Evolutionary conservation across 1,140 invertebrate genomes (phyloP), one percentile per base, ranked within the genome.

Genomic region (Cotesia chilonis): DNA sequence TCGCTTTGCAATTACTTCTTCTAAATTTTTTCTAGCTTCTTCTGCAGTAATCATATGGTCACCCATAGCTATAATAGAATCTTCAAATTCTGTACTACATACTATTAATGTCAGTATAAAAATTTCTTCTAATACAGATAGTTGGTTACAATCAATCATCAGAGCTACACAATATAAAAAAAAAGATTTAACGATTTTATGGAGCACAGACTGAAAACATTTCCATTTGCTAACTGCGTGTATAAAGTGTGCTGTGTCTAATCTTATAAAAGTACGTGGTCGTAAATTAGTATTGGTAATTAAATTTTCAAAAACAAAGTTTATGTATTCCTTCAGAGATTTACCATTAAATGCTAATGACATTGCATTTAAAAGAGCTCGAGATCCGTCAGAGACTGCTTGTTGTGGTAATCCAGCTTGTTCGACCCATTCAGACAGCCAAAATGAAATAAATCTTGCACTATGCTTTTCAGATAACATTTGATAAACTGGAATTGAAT

Each of bases 141-240:
- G 28, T 17, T n/a, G n/a, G 14, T 67, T 47, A 37, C 65, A 67
- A 20, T 67, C 47, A 52, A 67, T 35, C 20, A 60, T 60, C n/a
- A 60, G 20, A 5, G 14, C 57, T 10, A 17, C 10, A 60, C 14
- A 60, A 35, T 35, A 35, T 4, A 60, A 4, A 20, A 20, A 60
- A 35, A 60, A 60, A n/a, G 14, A 10, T 60, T 35, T 60, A 20
- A 60, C 57, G 6, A 20, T 35, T 9, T 17, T 35, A 35, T 20
- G n/a, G 4, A 17, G 12, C n/a, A 35, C 20, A 20, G 57, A 20
- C 10, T 60, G 14, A 60, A 60, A 60, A 35, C 57, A 60, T 60
- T 17, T 4, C 57, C 57, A 60, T 9, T 3, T 35, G 9, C n/a
- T 35, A 20, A 17, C 57, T 20, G 54, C 6, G 4, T 60, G 4